phyloP scores from a whole-genome alignment of 2,888 invertebrate species.

The Notocelia uddmanniana region DNA sequence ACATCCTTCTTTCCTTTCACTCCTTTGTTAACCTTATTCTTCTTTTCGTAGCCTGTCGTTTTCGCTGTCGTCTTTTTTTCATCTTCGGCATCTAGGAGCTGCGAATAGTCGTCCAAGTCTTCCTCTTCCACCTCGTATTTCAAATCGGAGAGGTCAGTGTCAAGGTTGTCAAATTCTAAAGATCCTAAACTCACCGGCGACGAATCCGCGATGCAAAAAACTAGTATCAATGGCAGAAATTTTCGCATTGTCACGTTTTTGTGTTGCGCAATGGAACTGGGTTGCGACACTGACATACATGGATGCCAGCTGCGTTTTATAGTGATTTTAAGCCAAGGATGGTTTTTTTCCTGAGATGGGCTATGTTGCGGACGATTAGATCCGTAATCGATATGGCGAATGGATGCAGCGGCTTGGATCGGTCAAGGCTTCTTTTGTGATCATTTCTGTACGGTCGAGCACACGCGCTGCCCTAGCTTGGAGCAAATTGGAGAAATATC shows the following conservation, averaged over 20 bases:
- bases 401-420: conserved; percentile 69
- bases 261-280: conserved; percentile 74
- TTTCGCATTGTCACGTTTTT: conserved; percentile 62
- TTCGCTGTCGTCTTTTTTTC: conserved; percentile 56
- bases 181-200: conserved; percentile 63
- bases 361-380: conserved; percentile 66
- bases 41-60: conserved; percentile 66
- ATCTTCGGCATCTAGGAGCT: conserved; percentile 59
- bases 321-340: conserved; percentile 76
- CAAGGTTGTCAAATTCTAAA: conserved; percentile 68
- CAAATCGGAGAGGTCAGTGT: conserved; percentile 66
- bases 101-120: conserved; percentile 67
- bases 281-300: conserved; percentile 86
- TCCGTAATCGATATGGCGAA: conserved; percentile 59
- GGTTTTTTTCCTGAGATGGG: conserved; percentile 61
- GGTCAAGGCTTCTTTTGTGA: conserved; percentile 65
- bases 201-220: conserved; percentile 64
- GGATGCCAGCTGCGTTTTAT: conserved; percentile 70
- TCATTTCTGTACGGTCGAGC: conserved; percentile 41
- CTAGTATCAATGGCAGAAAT: conserved; percentile 64
- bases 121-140: conserved; percentile 71
- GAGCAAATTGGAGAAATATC: background rate
- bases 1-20: conserved; percentile 64
- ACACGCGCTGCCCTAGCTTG: conserved; percentile 15
- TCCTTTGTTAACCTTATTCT: conserved; percentile 63